phyloP scores from a whole-genome alignment of 2,113 vertebrate species.

The Lamprotornis superbus region DNA sequence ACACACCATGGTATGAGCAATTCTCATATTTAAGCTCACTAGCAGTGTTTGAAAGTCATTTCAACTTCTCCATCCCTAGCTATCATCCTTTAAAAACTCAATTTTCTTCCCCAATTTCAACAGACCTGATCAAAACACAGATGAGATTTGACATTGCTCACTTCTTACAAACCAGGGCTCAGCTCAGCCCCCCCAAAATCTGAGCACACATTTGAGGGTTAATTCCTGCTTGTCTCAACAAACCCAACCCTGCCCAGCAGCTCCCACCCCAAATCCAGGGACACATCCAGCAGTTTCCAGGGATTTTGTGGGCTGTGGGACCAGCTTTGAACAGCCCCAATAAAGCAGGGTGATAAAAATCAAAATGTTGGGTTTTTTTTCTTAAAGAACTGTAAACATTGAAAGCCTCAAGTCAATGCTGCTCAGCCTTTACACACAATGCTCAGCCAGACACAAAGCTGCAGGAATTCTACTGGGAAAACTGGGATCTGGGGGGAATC shows the following conservation, averaged over 20 bases:
- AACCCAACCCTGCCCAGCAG: background rate
- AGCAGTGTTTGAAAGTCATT: background rate
- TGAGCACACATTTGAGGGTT: background rate
- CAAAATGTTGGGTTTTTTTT: background rate
- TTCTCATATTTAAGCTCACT: background rate
- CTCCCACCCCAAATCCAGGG: background rate
- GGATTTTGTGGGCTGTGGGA: background rate
- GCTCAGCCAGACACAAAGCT: background rate
- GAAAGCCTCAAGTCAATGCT: background rate
- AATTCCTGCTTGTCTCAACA: background rate
- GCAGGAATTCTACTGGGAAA: background rate
- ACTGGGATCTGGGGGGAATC: background rate
- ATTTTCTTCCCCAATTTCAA: background rate
- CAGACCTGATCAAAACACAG: background rate
- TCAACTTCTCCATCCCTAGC: background rate
- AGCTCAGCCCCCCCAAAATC: background rate
- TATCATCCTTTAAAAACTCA: background rate
- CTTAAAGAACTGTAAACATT: background rate
- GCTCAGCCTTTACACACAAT: background rate
- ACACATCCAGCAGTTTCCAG: background rate
- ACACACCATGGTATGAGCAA: background rate
- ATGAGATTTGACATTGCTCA: background rate
- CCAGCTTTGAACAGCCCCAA: background rate
- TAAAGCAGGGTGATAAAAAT: background rate
- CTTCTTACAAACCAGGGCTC: background rate